Evolutionary conservation across 2,797 vertebrate genomes (phyloP), one percentile per base, ranked within the genome.

Genomic region (Hypotaenidia okinawae): DNA sequence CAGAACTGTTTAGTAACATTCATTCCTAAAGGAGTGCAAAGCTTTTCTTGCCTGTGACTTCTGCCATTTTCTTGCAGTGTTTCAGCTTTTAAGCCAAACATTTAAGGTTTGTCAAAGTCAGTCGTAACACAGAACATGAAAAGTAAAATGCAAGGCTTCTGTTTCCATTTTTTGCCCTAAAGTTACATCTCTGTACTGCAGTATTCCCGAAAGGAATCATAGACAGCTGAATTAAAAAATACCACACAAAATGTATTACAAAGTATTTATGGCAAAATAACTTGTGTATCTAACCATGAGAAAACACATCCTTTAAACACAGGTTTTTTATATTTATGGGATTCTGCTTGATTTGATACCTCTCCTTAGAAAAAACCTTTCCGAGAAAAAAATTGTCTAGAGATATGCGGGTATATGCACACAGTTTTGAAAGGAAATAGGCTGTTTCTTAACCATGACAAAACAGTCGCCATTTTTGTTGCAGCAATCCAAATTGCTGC

Each of bases 401-500:
- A 27, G 28, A 11, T 24, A 11, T 32, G 62, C 3, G 9, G 51
- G 51, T 52, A 57, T 35, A 49, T 62, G 14, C 9, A 30, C 17
- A 54, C 28, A 45, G 81, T 70, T 94, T 77, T 58, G 64, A 89
- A 87, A 93, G 52, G 55, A 80, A 85, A 87, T 32, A 58, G 51
- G 35, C 30, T 70, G 3, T 79, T 68, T 92, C 33, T 81, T 69
- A 84, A 39, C 69, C 61, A 2, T 45, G 33, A 90, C 85, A n/a
- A 84, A 93, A 90, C 15, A 67, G 39, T 49, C 81, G 78, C 55
- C 45, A 17, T 45, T 85, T 94, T 88, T 94, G 54, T 78, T 78
- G 80, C 51, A 78, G 62, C 58, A 75, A 54, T 58, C 75, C 16
- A 11, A 68, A 84, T 86, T 28, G 54, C 41, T 58, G 62, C 39